Evolutionary conservation across 1,140 invertebrate genomes (phyloP).

Genomic region (Watersipora subatra): DNA sequence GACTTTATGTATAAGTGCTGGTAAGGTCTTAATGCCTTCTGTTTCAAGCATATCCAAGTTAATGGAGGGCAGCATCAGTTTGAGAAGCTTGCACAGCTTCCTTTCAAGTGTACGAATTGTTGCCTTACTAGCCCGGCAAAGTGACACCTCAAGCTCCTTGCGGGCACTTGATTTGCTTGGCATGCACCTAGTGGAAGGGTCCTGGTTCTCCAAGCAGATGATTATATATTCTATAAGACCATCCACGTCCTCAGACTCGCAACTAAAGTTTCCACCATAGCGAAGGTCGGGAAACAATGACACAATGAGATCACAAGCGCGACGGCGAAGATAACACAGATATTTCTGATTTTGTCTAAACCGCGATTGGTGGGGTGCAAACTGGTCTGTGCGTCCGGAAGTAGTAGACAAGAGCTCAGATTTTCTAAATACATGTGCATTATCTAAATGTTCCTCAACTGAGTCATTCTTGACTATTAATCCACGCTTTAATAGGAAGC

Average conservation of each 20-base stretch:
- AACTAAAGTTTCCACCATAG: background rate
- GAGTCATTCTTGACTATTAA: background rate
- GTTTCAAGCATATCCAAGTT: background rate
- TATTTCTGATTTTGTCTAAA: background rate
- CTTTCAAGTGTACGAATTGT: background rate
- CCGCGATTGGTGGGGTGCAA: background rate
- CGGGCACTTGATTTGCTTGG: background rate
- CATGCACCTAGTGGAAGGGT: background rate
- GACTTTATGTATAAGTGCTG: background rate
- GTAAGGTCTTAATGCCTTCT: background rate
- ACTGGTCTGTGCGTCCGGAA: background rate
- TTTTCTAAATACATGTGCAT: background rate
- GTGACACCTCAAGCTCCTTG: background rate
- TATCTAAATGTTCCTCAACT: background rate
- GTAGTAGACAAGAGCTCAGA: background rate
- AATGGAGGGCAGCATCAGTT: background rate
- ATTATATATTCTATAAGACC: background rate
- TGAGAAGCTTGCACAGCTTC: background rate
- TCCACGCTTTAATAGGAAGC: background rate
- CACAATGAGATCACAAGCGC: background rate
- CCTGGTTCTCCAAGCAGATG: background rate
- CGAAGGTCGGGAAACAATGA: background rate
- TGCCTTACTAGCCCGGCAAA: background rate
- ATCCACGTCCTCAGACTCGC: background rate
- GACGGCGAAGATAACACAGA: background rate